Evolutionary conservation across 2,113 vertebrate genomes (phyloP), one percentile per base, ranked within the genome.

Genomic region (Percina caprodes): DNA sequence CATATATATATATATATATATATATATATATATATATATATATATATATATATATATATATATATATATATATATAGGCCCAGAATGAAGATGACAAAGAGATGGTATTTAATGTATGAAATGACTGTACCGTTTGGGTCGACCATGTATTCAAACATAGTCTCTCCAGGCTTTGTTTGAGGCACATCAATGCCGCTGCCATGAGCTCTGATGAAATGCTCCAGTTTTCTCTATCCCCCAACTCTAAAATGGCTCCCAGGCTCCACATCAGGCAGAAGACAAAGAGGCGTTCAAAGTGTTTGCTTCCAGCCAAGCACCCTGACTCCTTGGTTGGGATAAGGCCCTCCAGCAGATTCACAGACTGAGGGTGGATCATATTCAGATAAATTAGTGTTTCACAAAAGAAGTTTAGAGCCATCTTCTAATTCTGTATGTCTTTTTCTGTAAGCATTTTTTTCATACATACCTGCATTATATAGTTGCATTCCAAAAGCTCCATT

Each of bases 201-300:
- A 77, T 93, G 92, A 0, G 82, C 82, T 35, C 93, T 91, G 48
- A 97, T 94, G 95, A 93, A 97, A 23, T 45, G 73, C 66, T 98
- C 97, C 92, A 98, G 77, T 77, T 93, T 30, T 81, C 82, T 30
- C 96, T 92, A 61, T 96, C 95, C 0, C 95, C 95, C 35, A 91
- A 77, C 75, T 97, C 97, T 78, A 98, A 85, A 60, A 94, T 39
- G 0, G 96, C 96, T 35, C 97, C 97, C 0, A 97, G 5, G 14
- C 97, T 97, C 97, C 97, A 98, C 96, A 98, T 96, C n/a, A 98
- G 91, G 21, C 95, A 94, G 79, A 97, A 98, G 66, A 96, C 12
- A 24, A 96, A 97, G 23, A 98, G 90, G 19, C 95, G 93, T 76
- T 94, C 96, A 85, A 97, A 81, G 77, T 95, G 92, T 45, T 92